phyloP scores from a whole-genome alignment of 30 jellyfish, hydroid and myxozoan genomes.

The Hydractinia symbiolongicarpus region DNA sequence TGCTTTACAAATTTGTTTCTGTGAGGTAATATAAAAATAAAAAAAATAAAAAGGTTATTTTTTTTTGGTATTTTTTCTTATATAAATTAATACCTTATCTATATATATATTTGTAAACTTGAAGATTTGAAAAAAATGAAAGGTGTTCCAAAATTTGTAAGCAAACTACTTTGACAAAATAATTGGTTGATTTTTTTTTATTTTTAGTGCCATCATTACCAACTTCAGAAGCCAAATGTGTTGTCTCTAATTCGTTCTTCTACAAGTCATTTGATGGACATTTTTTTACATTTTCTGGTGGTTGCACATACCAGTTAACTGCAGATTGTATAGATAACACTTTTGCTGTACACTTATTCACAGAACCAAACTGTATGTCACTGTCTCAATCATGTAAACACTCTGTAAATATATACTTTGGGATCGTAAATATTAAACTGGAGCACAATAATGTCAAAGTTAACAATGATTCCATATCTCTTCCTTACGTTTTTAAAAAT shows the following conservation, averaged over 20 bases:
- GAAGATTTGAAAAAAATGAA: too few relatives aligned
- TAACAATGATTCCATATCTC: conserved; percentile 29
- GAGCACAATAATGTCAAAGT: conserved; percentile 42
- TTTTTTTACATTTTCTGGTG: conserved; percentile 49
- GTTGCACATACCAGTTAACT: conserved; percentile 66
- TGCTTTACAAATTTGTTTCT: too few relatives aligned
- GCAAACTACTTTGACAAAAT: too few relatives aligned
- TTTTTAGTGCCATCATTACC: conserved; percentile 34
- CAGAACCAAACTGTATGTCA: conserved; percentile 35
- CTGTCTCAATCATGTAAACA: conserved; percentile 35
- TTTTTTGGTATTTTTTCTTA: too few relatives aligned
- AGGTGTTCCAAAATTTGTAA: too few relatives aligned
- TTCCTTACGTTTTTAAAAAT: conserved; percentile 39
- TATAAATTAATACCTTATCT: too few relatives aligned
- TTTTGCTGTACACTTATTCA: conserved; percentile 47
- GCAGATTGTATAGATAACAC: conserved; percentile 78
- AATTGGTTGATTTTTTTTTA: background rate
- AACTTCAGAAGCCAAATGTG: conserved; percentile 36
- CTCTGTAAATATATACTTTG: conserved; percentile 47
- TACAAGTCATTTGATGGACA: conserved; percentile 53
- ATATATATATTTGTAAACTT: too few relatives aligned
- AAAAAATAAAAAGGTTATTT: too few relatives aligned
- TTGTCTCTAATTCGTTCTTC: conserved; percentile 31
- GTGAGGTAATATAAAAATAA: too few relatives aligned
- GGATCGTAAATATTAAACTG: conserved; percentile 28